Base-by-base conservation (phyloP, 2,888 invertebrate genomes). In the Drosophila greeni region DNA sequence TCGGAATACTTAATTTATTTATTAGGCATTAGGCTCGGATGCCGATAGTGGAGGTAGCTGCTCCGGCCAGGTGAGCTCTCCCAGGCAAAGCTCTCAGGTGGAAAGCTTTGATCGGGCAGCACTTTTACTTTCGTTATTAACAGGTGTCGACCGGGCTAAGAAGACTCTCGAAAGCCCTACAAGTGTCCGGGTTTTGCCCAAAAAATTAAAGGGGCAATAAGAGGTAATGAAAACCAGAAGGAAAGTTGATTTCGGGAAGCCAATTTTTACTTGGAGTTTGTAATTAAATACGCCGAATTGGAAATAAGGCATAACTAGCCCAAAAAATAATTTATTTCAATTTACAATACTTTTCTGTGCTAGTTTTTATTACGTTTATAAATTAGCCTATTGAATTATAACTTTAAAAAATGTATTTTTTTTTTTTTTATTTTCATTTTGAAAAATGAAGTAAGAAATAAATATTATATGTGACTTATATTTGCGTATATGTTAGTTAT, bases 101-200 rank as follows among this genome's bases (percentile, higher is more conserved):
- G 39, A 59, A 70, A 66, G 62, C 62, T 62, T 60, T 39, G 59
- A 23, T 33, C 60, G 29, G 24, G 60, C 70, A 66, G 54, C 23
- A 66, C 76, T 76, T 65, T 78, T 76, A 51, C 67, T 75, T 76
- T 75, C 73, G 47, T 29, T 37, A 2, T 18, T 1, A 62, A 31
- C 70, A 72, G 62, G 59, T 73, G 71, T 51, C 42, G 40, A 16
- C 18, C 26, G 12, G 9, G n/a, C 34, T 14, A 8, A 20, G 7
- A 1, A 20, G 36, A 49, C n/a, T 14, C 6, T 3, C 14, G 12
- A 12, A 23, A 31, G 34, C 49, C 20, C 62, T 48, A 33, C 33
- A 42, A 11, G 5, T 42, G 31, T 4, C 3, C 1, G 9, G 48
- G 20, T 8, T 16, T 58, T 12, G 0, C 26, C 18, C 5, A 16